A percentile compares a stretch with the other conserved stretches of the same genome.
Conservation (phyloP, 2,113 vertebrate genomes). For the Myiozetetes cayanensis region DNA sequence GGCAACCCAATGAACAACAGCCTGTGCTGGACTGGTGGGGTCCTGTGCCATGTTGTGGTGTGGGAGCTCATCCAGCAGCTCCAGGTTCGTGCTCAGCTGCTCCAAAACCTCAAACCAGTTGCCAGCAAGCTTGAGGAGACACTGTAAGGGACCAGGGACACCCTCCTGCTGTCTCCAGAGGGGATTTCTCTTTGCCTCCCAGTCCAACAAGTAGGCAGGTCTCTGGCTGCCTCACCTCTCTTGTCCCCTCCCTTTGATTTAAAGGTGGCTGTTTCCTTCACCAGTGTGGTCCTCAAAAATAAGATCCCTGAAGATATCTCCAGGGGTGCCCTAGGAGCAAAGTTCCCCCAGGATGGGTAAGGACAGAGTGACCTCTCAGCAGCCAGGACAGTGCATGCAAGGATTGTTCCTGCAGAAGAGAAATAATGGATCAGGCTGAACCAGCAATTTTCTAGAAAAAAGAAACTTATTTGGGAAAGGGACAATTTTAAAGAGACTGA, state of each 20-base stretch:
- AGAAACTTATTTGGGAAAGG: background rate
- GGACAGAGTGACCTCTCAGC: background rate
- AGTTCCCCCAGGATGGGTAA: fast-evolving
- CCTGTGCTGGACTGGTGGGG: background rate
- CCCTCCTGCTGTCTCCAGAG: background rate
- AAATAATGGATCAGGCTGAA: background rate
- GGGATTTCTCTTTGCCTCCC: background rate
- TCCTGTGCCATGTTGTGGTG: fast-evolving
- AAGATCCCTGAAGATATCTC: background rate
- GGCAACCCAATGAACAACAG: fast-evolving
- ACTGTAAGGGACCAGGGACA: fast-evolving
- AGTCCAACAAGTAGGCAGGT: background rate
- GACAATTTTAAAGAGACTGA: slow-evolving; percentile 13
- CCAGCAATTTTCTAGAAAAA: background rate
- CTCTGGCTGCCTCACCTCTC: background rate
- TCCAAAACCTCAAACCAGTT: background rate
- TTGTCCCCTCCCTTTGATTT: background rate
- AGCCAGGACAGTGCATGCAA: fast-evolving
- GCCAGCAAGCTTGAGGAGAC: background rate
- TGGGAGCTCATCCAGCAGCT: background rate
- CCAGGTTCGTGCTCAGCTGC: background rate
- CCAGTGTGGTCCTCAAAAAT: background rate
- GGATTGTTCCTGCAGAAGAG: background rate
- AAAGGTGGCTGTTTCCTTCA: background rate
- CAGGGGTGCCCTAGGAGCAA: background rate